These are phyloP conservation scores for Bursaphelenchus mucronatus DNA, from an alignment of 1,140 invertebrate genomes.

Conservation along the genomic window DNA sequence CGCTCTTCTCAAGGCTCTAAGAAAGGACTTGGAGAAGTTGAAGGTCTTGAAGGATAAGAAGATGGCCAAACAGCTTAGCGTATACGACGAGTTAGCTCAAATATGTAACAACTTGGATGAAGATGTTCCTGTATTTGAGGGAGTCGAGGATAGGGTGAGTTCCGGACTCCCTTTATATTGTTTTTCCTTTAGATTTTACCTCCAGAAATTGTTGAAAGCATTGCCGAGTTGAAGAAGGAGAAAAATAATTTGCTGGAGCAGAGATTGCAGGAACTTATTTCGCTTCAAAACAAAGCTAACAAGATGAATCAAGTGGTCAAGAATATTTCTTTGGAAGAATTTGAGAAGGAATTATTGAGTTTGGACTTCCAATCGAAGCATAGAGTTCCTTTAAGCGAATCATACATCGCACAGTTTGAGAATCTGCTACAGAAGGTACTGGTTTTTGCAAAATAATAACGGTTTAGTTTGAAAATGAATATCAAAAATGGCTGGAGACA, in stretches of 20 bases:
- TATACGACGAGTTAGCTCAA: constrained; percentile 18
- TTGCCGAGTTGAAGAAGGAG: constrained; percentile 2
- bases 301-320: neutral
- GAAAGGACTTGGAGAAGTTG: constrained; percentile 20
- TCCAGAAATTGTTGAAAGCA: neutral
- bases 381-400: neutral
- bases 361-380: neutral
- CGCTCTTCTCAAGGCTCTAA: constrained; percentile 25
- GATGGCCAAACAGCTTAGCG: constrained; percentile 19
- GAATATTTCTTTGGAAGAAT: constrained; percentile 5
- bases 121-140: neutral
- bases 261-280: neutral
- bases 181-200: constrained; percentile 8
- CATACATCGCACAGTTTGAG: neutral
- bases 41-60: constrained; percentile 6
- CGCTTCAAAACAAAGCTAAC: neutral
- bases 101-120: constrained; percentile 3
- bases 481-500: neutral
- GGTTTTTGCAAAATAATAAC: constrained; percentile 1
- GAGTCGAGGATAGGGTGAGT: neutral
- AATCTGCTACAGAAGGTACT: constrained; percentile 11
- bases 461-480: constrained; percentile 19
- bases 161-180: neutral
- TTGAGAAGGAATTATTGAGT: neutral
- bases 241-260: neutral